Percentiles rank a stretch among this genome's conserved stretches.
These are phyloP conservation scores for Trachelus troglodyta DNA, from an alignment of 2,888 invertebrate species.

Conservation along the genomic window DNA sequence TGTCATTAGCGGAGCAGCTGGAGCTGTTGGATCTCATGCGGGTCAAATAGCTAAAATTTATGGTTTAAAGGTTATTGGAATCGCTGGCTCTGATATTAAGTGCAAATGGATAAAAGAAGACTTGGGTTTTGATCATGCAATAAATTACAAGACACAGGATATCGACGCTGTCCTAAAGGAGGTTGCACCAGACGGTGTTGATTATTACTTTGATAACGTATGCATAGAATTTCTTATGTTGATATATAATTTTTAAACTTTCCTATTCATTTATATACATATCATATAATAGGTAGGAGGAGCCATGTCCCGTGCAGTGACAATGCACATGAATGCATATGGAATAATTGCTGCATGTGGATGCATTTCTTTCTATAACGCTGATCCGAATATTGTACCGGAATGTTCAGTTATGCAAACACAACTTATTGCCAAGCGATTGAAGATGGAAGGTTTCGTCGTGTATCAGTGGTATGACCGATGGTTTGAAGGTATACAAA, in stretches of 20 bases:
- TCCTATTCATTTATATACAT: no score
- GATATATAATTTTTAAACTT: neutral
- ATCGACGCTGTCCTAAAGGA: conserved; percentile 70
- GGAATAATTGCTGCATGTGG: conserved; percentile 77
- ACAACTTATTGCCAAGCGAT: conserved; percentile 69
- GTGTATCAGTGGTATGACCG: conserved; percentile 70
- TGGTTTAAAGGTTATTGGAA: conserved; percentile 78
- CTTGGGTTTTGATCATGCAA: conserved; percentile 76
- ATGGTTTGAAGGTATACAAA: conserved; percentile 74
- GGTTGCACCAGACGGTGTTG: conserved; percentile 76
- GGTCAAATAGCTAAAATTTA: conserved; percentile 82
- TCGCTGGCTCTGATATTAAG: conserved; percentile 79
- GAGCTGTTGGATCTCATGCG: conserved; percentile 82
- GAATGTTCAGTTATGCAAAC: conserved; percentile 70
- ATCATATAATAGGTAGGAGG: conserved; percentile 73
- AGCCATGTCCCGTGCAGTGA: conserved; percentile 71
- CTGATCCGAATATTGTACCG: conserved; percentile 65
- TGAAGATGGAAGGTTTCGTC: conserved; percentile 75
- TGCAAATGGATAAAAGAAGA: conserved; percentile 75
- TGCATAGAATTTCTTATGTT: conserved; percentile 19
- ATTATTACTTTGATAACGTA: conserved; percentile 85
- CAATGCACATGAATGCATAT: conserved; percentile 72
- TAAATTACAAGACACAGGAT: conserved; percentile 78
- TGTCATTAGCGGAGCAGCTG: conserved; percentile 81
- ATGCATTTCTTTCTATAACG: conserved; percentile 74